Conservation (phyloP, 2,113 vertebrate species). For the Clarias macrocephalus region DNA sequence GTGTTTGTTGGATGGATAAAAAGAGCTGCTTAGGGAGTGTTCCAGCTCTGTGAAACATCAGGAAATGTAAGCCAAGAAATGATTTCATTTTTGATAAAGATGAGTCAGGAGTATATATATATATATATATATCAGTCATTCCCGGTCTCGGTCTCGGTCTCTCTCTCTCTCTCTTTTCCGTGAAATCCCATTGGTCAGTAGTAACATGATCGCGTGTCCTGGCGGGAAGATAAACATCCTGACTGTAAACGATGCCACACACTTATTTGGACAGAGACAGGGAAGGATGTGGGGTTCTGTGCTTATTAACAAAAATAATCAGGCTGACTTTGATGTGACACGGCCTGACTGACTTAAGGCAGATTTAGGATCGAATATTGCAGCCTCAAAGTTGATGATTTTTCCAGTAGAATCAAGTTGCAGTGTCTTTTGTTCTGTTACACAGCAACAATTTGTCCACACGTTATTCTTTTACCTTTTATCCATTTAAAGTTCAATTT, state of each 20-base stretch:
- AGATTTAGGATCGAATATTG: too few species aligned
- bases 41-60: not conserved
- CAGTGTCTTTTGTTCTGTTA: not conserved
- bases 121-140: not conserved
- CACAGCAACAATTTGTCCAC: not conserved
- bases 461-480: not conserved
- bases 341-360: not conserved
- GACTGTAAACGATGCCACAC: conserved; percentile 57
- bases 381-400: not conserved
- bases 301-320: too few species aligned
- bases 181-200: conserved; percentile 37
- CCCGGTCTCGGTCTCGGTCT: not conserved
- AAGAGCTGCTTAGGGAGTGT: not conserved
- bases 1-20: not conserved
- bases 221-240: conserved; percentile 60
- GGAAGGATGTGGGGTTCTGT: not conserved
- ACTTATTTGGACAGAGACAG: not conserved
- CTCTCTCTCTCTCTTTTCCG: conserved; percentile 26
- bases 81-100: not conserved
- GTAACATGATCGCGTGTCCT: conserved; percentile 48
- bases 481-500: not conserved
- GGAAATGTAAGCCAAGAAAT: not conserved
- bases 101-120: not conserved
- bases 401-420: not conserved
- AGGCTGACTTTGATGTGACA: not conserved